Evolutionary conservation across 1,140 invertebrate species (phyloP), one percentile per base, ranked within the genome.

Genomic region (Heliconius nattereri): DNA sequence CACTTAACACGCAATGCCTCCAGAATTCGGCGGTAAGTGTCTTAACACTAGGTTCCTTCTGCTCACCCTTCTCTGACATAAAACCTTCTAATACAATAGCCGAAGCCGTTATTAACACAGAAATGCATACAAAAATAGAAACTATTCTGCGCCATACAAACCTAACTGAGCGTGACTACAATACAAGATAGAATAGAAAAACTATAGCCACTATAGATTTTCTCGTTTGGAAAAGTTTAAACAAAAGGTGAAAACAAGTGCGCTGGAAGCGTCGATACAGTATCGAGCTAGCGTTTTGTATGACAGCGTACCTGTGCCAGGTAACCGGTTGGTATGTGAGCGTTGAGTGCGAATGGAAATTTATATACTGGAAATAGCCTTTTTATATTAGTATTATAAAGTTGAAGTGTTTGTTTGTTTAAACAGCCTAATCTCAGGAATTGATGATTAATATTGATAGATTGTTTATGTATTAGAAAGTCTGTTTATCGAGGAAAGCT

Each of bases 241-340:
- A 80, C 75, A 78, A 81, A 81, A 79, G 78, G 70, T 77, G 72
- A 73, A 37, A 75, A 23, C 76, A 74, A 75, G 57, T 81, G 76
- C 78, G 72, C 37, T 76, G 72, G 73, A 81, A 81, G 20, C 60
- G 60, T 23, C 74, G 80, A 81, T 81, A 78, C 76, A 52, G 73
- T 71, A 57, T n/a, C 54, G 54, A 57, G 20, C 8, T 20, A 57
- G 20, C 54, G 3, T 57, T 57, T 23, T 23, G n/a, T 57, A 57
- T 23, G 54, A 57, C 54, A 9, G 32, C 6, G 0, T 35, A 35
- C 32, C 32, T 35, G 32, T 35, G 7, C 32, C 32, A 35, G 54
- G 54, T 57, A 57, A 57, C 54, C n/a, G 23, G 20, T 11, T 57
- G 8, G n/a, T 20, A 57, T 57, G 54, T 57, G 54, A n/a, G 20